Base-by-base conservation (phyloP, 2,888 invertebrate species). In the Scelioninae gen. 2 region DNA sequence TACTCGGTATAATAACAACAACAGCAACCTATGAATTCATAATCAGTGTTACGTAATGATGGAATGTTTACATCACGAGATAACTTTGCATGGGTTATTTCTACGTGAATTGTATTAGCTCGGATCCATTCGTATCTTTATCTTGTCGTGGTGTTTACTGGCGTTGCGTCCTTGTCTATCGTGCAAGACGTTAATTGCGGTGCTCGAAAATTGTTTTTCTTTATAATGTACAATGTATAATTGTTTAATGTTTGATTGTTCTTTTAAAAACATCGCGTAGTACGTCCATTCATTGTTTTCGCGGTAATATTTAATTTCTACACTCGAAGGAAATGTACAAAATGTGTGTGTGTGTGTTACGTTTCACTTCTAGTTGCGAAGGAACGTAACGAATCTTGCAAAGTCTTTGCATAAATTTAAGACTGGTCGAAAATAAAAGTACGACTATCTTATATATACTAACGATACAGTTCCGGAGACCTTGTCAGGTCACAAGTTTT, bases 51-150 rank as follows among this genome's bases (percentile, higher is more conserved):
- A 37, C 25, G 16, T 53, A 53, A 53, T 16, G 15, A 28, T 25
- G 39, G 39, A 53, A 53, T 53, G 39, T 53, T 53, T 53, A 39
- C 53, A 39, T 53, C 53, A 25, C 7, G 10, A 25, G 37, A 22
- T 53, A 53, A 31, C 52, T 53, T 37, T 22, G 3, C 13, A 53
- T 37, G 37, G 37, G 37, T 11, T 53, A 37, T 22, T 37, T 37
- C 37, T 13, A 19, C 10, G 10, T 2, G n/a, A n/a, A n/a, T n/a
- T n/a, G n/a, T 48, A 28, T 31, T 13, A 31, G 22, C 2, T n/a
- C 45, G n/a, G 22, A 45, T 11, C n/a, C 5, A 13, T 6, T n/a
- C n/a, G n/a, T 15, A 10, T 45, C 48, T 50, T 50, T 50, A 50
- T 50, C 50, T 15, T 35, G 11, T 19, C 52, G n/a, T n/a, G n/a